Evolutionary conservation across 2,888 invertebrate genomes (phyloP), one percentile per base, ranked within the genome.

Genomic region (Lasius platythorax): DNA sequence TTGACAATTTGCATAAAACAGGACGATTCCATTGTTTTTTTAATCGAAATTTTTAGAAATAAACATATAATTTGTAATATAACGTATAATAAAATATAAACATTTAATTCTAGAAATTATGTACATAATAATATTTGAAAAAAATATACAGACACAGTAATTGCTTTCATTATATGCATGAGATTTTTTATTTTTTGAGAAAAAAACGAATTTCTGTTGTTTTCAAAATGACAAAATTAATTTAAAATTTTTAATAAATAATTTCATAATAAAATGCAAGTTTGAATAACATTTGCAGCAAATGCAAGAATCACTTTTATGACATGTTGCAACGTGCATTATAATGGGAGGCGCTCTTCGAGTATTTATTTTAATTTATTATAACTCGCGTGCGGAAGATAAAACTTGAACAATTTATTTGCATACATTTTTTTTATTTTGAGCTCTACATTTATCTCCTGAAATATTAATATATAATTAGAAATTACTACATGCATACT

Each of bases 1-100:
- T 79, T 76, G 23, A 28, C 53, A 78, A 28, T 56, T 70, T 61
- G 18, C 37, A 56, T 61, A 18, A 72, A 40, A 50, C 18, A 43
- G 46, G 37, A 61, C 4, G 28, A 61, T 46, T 37, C 33, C 4
- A 61, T 61, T 18, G 28, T 46, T 72, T 33, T 66, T 72, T 46
- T 58, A 28, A 5, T 28, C 18, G 12, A 11, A 33, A 70, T 30
- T 58, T 79, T 58, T 43, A 53, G 5, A 23, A 33, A 72, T 79
- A 46, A 72, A 56, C 66, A 15, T 33, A 28, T 18, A 67, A 18
- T 33, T 43, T 78, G 18, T 50, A 46, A 50, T 64, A 6, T 61
- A 46, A 6, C n/a, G 30, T 28, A 61, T 28, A 46, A 79, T 43
- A 50, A 56, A 58, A 46, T 46, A n/a, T 18, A 8, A 37, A 46